These are phyloP conservation scores for Lymantria dispar DNA, from an alignment of 2,888 invertebrate genomes.

Conservation along the genomic window DNA sequence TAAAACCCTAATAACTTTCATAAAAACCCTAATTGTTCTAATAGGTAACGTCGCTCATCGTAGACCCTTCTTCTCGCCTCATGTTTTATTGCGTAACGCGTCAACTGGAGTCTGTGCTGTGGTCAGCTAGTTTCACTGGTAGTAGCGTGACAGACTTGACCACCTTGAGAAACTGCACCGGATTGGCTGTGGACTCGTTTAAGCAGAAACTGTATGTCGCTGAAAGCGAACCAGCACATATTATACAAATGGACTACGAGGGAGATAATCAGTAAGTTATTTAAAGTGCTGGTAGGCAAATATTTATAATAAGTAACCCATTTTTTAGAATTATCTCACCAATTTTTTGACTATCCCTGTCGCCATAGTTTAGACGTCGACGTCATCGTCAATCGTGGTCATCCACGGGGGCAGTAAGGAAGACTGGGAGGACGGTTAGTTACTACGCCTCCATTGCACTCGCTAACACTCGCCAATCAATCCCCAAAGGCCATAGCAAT, in stretches of 20 bases:
- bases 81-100: conserved; percentile 83
- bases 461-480: too few relatives aligned
- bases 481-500: too few relatives aligned
- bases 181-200: conserved; percentile 76
- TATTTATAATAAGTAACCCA: too few relatives aligned
- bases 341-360: too few relatives aligned
- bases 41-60: conserved; percentile 82
- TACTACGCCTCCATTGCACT: too few relatives aligned
- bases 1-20: too few relatives aligned
- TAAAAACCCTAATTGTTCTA: neutral
- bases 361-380: too few relatives aligned
- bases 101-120: conserved; percentile 72
- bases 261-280: conserved; percentile 53
- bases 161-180: conserved; percentile 56
- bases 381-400: too few relatives aligned
- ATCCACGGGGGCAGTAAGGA: too few relatives aligned
- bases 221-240: conserved; percentile 78
- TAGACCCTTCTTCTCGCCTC: conserved; percentile 83
- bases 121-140: conserved; percentile 81
- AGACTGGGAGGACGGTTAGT: too few relatives aligned
- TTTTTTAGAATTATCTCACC: too few relatives aligned
- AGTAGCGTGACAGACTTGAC: conserved; percentile 61
- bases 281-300: too few relatives aligned
- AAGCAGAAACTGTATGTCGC: conserved; percentile 87
- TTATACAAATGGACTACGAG: conserved; percentile 68